These are phyloP conservation scores for Nudaria mundana DNA, from an alignment of 2,888 invertebrate genomes.

Conservation along the genomic window DNA sequence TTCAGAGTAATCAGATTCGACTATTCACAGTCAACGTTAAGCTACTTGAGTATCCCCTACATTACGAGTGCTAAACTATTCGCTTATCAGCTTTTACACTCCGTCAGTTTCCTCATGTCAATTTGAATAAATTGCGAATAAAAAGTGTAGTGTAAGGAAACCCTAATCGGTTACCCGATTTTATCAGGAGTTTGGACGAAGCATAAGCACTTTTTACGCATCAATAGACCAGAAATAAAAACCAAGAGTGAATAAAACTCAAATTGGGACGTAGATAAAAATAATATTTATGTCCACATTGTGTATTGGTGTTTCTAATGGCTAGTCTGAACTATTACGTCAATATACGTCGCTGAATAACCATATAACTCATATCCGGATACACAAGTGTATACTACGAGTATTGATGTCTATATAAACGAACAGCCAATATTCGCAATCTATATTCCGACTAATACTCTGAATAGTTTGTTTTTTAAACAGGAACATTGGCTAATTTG, in stretches of 20 bases:
- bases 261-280: conserved; percentile 17
- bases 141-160: conserved; percentile 58
- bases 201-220: conserved; percentile 53
- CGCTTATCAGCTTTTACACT: conserved; percentile 61
- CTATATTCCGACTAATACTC: too few species aligned
- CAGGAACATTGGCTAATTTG: too few species aligned
- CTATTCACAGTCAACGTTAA: conserved; percentile 41
- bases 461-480: too few species aligned
- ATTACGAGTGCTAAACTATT: conserved; percentile 53
- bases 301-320: too few species aligned
- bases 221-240: conserved; percentile 41
- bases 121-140: conserved; percentile 67
- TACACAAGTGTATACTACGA: too few species aligned
- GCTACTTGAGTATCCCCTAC: conserved; percentile 46
- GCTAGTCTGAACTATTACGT: too few species aligned
- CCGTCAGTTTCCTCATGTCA: conserved; percentile 54
- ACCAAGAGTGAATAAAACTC: conserved; percentile 35
- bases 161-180: conserved; percentile 58
- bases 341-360: too few species aligned
- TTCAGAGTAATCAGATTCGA: conserved; percentile 58
- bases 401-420: too few species aligned
- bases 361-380: too few species aligned
- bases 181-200: conserved; percentile 51
- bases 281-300: too few species aligned
- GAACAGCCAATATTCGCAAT: too few species aligned